Conservation (phyloP, 1,140 invertebrate species). For the Anastatus disparis region DNA sequence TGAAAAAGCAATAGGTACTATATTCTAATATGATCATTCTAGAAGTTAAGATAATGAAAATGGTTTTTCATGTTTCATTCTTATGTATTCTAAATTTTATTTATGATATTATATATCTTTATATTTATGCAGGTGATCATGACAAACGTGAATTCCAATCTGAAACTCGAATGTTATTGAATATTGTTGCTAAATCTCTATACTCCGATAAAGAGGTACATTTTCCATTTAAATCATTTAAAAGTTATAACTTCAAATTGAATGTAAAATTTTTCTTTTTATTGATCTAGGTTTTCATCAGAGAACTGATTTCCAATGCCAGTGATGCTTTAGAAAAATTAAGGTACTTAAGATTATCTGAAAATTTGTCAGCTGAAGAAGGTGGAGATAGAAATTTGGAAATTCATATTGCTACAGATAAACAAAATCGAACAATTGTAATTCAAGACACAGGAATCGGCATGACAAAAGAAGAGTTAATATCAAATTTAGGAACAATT, state of each 20-base stretch:
- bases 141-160: conserved; percentile 90
- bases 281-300: conserved; percentile 90
- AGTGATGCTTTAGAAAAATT: conserved; percentile 97
- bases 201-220: conserved; percentile 96
- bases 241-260: conserved; percentile 2
- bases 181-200: conserved; percentile 96
- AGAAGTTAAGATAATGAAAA: not conserved
- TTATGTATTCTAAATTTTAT: no score
- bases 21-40: not conserved
- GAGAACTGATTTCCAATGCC: conserved; percentile 96
- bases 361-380: conserved; percentile 60
- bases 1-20: conserved; percentile 69
- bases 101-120: not conserved
- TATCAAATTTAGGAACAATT: conserved; percentile 93
- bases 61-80: no score
- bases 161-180: conserved; percentile 93
- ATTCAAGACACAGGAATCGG: conserved; percentile 95
- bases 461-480: conserved; percentile 92
- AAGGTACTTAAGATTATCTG: conserved; percentile 76
- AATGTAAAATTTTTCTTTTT: conserved; percentile 28
- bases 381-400: conserved; percentile 76
- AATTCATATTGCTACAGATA: conserved; percentile 91
- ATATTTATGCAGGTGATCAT: conserved; percentile 58
- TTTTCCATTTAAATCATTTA: conserved; percentile 1
- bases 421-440: conserved; percentile 83